Conservation (phyloP, 1,140 invertebrate genomes). For the Pogonomyrmex barbatus region DNA sequence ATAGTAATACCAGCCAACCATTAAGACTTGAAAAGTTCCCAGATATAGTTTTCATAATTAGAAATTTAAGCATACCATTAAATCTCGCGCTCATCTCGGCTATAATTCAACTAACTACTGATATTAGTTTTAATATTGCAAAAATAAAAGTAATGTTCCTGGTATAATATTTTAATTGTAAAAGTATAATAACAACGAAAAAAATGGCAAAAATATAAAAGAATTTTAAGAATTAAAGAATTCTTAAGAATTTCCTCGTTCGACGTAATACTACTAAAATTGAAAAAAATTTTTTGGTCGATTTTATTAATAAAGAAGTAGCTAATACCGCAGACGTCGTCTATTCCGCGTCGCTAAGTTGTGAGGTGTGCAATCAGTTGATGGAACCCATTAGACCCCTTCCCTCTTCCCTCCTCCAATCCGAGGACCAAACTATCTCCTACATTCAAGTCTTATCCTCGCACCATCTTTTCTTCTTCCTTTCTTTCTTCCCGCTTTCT, state of each 20-base stretch:
- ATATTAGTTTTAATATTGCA: background rate
- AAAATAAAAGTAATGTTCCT: background rate
- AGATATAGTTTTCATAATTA: background rate
- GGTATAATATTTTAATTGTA: background rate
- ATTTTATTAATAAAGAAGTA: slow-evolving; percentile 63
- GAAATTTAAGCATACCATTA: background rate
- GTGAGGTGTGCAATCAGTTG: slow-evolving; percentile 71
- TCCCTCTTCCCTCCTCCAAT: slow-evolving; percentile 37
- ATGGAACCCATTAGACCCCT: slow-evolving; percentile 53
- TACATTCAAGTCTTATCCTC: slow-evolving; percentile 58
- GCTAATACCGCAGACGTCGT: slow-evolving; percentile 3
- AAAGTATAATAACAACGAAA: background rate
- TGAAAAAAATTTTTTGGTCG: slow-evolving; percentile 17
- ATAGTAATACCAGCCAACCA: background rate
- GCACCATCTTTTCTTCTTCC: slow-evolving; percentile 22
- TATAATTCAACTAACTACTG: background rate
- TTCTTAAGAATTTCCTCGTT: background rate
- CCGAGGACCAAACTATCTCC: slow-evolving; percentile 48
- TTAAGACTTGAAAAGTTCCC: slow-evolving; percentile 3
- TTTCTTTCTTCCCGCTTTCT: slow-evolving; percentile 30
- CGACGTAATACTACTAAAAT: background rate
- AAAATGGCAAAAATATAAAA: background rate
- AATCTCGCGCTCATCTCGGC: background rate
- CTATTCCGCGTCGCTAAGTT: slow-evolving; percentile 29
- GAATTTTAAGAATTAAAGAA: background rate